These are phyloP conservation scores for Xiphias gladius DNA, from an alignment of 2,113 vertebrate genomes.

Conservation along the genomic window DNA sequence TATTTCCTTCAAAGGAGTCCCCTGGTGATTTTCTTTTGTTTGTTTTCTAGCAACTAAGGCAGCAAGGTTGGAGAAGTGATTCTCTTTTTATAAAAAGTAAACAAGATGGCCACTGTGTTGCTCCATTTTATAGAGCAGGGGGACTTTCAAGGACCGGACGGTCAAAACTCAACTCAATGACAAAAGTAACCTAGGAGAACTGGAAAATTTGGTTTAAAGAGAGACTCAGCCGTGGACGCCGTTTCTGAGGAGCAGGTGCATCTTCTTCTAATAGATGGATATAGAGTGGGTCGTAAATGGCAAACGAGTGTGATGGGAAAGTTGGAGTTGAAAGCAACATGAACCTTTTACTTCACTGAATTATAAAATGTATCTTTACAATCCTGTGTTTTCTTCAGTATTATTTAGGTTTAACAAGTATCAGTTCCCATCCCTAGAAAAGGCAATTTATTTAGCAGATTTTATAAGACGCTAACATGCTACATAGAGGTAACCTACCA, in stretches of 20 bases:
- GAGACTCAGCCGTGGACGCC: background rate
- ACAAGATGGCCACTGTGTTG: conserved; percentile 27
- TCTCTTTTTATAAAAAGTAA: conserved; percentile 56
- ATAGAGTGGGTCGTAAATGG: background rate
- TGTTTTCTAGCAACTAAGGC: conserved; percentile 77
- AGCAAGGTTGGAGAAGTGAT: conserved; percentile 63
- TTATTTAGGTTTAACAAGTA: conserved; percentile 32
- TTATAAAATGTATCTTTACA: conserved; percentile 20
- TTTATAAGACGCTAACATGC: conserved; percentile 63
- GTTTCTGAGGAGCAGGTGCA: background rate
- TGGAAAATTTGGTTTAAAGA: conserved; percentile 33
- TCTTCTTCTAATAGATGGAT: background rate
- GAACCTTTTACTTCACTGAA: conserved; percentile 31
- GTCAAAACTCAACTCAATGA: background rate
- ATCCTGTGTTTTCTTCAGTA: conserved; percentile 29
- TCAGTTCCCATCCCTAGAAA: conserved; percentile 49
- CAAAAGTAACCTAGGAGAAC: background rate
- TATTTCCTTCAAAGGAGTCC: conserved; percentile 51
- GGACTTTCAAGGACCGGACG: conserved; percentile 17
- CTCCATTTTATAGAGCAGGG: conserved; percentile 8
- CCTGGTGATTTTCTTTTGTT: conserved; percentile 39
- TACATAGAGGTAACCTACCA: conserved; percentile 67
- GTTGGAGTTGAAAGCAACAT: conserved; percentile 27
- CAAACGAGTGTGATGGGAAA: background rate
- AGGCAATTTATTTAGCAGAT: conserved; percentile 53